Evolutionary conservation across 2,888 invertebrate genomes (phyloP).

Genomic region (Drosophila leonis): DNA sequence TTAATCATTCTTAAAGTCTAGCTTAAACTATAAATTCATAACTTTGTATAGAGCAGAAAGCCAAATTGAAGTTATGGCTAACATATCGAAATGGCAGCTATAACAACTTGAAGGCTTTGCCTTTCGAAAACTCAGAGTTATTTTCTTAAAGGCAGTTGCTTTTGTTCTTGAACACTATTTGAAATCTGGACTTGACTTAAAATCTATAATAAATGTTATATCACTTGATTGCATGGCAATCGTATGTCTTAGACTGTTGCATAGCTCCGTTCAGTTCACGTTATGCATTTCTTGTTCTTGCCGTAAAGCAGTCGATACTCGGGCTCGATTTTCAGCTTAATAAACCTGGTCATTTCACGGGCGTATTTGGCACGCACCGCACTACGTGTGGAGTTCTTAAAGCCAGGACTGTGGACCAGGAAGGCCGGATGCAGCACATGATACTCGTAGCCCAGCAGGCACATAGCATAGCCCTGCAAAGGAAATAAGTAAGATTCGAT

Average conservation of each 20-base stretch:
- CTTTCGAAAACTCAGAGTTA: not conserved
- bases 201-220: conserved; percentile 9
- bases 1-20: conserved; percentile 12
- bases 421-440: conserved; percentile 95
- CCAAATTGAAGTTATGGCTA: not conserved
- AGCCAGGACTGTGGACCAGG: conserved; percentile 94
- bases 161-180: not conserved
- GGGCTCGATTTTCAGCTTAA: conserved; percentile 90
- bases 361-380: conserved; percentile 87
- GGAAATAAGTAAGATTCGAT: not conserved
- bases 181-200: not conserved
- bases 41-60: conserved; percentile 29
- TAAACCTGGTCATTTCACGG: conserved; percentile 86
- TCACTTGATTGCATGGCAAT: conserved; percentile 30
- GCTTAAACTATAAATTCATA: conserved; percentile 38
- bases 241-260: not conserved
- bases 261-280: conserved; percentile 29
- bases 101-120: not conserved
- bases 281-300: conserved; percentile 88
- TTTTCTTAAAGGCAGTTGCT: not conserved
- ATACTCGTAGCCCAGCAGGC: conserved; percentile 95
- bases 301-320: conserved; percentile 93
- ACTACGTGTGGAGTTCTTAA: conserved; percentile 88
- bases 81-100: conserved; percentile 18
- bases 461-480: conserved; percentile 92